Evolutionary conservation across 2,113 vertebrate genomes (phyloP).

Genomic region (Hystrix brachyura): DNA sequence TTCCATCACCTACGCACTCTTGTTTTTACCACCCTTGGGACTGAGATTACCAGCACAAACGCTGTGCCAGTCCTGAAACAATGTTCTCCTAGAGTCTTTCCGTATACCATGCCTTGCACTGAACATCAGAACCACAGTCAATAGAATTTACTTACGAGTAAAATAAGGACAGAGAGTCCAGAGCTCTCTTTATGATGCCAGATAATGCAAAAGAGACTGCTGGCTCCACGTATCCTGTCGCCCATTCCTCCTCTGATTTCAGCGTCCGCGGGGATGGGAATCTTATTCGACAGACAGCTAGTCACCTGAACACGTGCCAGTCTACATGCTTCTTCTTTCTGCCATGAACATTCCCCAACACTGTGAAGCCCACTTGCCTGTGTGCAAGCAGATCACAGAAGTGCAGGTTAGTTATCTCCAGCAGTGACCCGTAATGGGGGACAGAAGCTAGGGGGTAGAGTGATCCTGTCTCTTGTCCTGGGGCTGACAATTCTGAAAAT

Average conservation of each 20-base stretch:
- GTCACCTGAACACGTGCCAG: not conserved
- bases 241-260: not conserved
- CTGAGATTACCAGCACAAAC: not conserved
- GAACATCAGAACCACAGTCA: not conserved
- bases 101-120: not conserved
- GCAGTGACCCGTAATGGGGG: too few species aligned
- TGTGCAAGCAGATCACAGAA: not conserved
- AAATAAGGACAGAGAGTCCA: not conserved
- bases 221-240: not conserved
- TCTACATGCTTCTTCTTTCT: not conserved
- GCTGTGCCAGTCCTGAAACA: not conserved
- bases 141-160: not conserved
- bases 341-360: not conserved
- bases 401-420: not conserved
- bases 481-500: not conserved
- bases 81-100: not conserved
- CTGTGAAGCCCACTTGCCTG: not conserved
- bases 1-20: not conserved
- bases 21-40: conserved; percentile 23
- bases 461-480: not conserved
- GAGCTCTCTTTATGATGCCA: not conserved
- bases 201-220: not conserved
- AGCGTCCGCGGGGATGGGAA: not conserved
- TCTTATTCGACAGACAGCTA: not conserved
- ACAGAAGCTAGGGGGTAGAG: not conserved